These are phyloP conservation scores for Drosophila stalkeri DNA, from an alignment of 2,888 invertebrate genomes.

Conservation along the genomic window DNA sequence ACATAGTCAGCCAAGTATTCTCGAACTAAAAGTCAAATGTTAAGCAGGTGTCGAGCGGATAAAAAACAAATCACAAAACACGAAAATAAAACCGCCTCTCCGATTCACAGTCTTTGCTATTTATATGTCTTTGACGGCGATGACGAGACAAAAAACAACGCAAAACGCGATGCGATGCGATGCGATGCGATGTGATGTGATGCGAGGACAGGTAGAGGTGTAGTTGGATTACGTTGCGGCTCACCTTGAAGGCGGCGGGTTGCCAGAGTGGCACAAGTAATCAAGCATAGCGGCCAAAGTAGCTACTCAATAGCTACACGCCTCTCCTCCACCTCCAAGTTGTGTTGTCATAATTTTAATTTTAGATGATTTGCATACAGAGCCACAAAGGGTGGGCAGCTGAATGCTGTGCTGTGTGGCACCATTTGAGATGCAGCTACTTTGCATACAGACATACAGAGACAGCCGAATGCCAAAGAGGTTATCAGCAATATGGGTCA, in stretches of 20 bases:
- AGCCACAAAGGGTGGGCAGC: constrained; percentile 9
- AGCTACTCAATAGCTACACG: constrained; percentile 52
- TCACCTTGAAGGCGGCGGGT: constrained; percentile 64
- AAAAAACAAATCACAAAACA: constrained; percentile 15
- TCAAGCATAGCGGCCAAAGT: constrained; percentile 53
- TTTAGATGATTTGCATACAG: constrained; percentile 22
- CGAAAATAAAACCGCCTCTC: constrained; percentile 37
- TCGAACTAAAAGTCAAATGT: constrained; percentile 51
- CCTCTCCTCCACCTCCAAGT: constrained; percentile 3
- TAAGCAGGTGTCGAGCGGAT: constrained; percentile 17
- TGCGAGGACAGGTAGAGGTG: constrained; percentile 67
- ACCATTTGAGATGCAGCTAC: constrained; percentile 15
- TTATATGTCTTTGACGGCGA: constrained; percentile 52
- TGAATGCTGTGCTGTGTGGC: neutral
- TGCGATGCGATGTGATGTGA: constrained; percentile 18
- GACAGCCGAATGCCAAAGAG: constrained; percentile 32
- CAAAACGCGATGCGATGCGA: constrained; percentile 9
- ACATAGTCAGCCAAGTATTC: constrained; percentile 29
- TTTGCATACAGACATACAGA: constrained; percentile 16
- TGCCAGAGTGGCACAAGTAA: constrained; percentile 40
- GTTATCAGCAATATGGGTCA: constrained; percentile 62
- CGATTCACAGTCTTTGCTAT: constrained; percentile 54
- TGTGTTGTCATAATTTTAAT: constrained; percentile 27
- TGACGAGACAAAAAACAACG: constrained; percentile 33
- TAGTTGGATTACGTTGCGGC: constrained; percentile 70